Percentiles rank a stretch among this genome's conserved stretches.
These are phyloP conservation scores for Sycophila sp. DNA, from an alignment of 1,140 invertebrate species.

Conservation along the genomic window DNA sequence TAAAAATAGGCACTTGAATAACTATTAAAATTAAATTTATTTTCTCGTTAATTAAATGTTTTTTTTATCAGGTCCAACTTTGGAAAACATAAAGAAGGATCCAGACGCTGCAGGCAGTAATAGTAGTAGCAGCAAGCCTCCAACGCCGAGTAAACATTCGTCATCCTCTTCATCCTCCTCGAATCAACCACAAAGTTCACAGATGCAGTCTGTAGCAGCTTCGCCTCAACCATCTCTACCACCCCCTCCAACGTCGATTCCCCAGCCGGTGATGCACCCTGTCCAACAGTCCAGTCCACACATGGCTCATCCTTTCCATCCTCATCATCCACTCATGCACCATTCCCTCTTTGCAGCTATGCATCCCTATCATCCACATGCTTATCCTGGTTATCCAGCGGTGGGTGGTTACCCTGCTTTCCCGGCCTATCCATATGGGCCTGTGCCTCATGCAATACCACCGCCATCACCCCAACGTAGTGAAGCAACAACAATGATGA, in stretches of 20 bases:
- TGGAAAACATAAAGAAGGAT: conserved; percentile 81
- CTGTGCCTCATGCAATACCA: conserved; percentile 78
- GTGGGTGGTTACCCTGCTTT: conserved; percentile 65
- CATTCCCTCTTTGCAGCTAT: conserved; percentile 75
- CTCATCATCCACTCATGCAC: conserved; percentile 75
- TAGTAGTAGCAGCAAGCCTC: conserved; percentile 48
- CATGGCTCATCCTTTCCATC: conserved; percentile 73
- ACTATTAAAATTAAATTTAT: no score
- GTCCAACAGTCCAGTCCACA: conserved; percentile 72
- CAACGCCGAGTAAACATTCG: conserved; percentile 52
- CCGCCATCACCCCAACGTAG: conserved; percentile 72
- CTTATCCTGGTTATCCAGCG: conserved; percentile 74
- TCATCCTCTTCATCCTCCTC: conserved; percentile 43
- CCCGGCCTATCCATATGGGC: conserved; percentile 75
- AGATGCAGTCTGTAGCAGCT: conserved; percentile 57
- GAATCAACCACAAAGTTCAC: conserved; percentile 59
- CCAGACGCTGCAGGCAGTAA: conserved; percentile 66
- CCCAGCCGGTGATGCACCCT: conserved; percentile 76
- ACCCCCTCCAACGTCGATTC: conserved; percentile 73
- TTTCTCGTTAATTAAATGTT: background rate
- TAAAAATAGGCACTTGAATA: no score
- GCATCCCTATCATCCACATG: conserved; percentile 76
- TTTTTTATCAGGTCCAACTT: conserved; percentile 63
- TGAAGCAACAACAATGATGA: conserved; percentile 75
- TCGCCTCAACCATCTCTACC: conserved; percentile 64